A percentile compares a stretch with the other conserved stretches of the same genome.
phyloP scores from a whole-genome alignment of 2,888 invertebrate genomes.

The Rhogogaster chlorosoma region DNA sequence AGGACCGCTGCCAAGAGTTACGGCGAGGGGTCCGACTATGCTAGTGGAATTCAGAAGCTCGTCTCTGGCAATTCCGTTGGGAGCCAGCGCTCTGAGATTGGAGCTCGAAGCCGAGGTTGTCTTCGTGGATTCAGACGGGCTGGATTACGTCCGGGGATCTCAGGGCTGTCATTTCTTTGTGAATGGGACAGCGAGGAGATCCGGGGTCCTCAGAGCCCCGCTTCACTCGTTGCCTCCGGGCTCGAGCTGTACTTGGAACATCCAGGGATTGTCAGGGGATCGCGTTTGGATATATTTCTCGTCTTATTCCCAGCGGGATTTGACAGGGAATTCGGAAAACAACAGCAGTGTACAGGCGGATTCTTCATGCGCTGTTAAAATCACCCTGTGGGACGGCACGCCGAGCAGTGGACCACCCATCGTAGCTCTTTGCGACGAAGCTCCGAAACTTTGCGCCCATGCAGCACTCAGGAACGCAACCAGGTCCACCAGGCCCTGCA shows the following conservation, averaged over 20 bases:
- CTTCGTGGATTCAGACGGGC: conserved; percentile 92
- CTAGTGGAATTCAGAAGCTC: conserved; percentile 93
- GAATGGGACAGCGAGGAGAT: conserved; percentile 82
- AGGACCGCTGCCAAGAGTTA: conserved; percentile 90
- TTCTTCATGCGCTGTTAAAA: conserved; percentile 68
- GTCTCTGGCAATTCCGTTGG: conserved; percentile 89
- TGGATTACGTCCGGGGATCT: conserved; percentile 86
- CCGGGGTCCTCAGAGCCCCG: conserved; percentile 88
- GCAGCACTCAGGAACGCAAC: conserved; percentile 86
- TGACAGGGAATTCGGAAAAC: conserved; percentile 79
- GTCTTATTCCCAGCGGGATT: conserved; percentile 89
- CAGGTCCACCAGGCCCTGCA: conserved; percentile 89
- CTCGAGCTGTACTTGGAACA: conserved; percentile 92
- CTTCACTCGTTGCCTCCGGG: conserved; percentile 92
- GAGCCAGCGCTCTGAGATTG: conserved; percentile 86
- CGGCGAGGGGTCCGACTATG: conserved; percentile 88
- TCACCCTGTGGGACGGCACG: conserved; percentile 74
- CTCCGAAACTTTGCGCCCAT: conserved; percentile 91
- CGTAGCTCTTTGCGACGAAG: conserved; percentile 79
- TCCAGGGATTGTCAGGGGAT: conserved; percentile 88
- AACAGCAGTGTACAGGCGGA: conserved; percentile 60
- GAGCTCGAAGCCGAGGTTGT: conserved; percentile 93
- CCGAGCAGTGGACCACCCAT: conserved; percentile 70
- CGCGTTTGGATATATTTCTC: conserved; percentile 93
- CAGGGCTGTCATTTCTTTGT: conserved; percentile 75